These are phyloP conservation scores for Microctonus hyperodae DNA, from an alignment of 2,888 invertebrate genomes.

Conservation along the genomic window DNA sequence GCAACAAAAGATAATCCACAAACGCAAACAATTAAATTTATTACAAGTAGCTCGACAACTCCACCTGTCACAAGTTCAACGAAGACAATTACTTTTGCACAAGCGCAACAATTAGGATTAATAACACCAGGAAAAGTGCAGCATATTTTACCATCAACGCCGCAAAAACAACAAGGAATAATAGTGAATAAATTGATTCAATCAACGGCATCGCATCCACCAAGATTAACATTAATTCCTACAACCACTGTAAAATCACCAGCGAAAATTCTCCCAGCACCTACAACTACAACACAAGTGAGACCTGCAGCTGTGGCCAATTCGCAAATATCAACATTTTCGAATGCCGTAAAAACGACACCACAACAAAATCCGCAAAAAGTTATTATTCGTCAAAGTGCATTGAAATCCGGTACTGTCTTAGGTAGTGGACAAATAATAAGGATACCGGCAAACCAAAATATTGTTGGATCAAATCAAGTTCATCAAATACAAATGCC, in stretches of 20 bases:
- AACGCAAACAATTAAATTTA: conserved; percentile 57
- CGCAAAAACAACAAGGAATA: conserved; percentile 59
- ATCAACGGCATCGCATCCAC: conserved; percentile 55
- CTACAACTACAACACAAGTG: conserved; percentile 56
- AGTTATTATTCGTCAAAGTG: conserved; percentile 65
- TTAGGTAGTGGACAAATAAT: conserved; percentile 64
- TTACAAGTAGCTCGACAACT: conserved; percentile 51
- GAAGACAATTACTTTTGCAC: conserved; percentile 72
- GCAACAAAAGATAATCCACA: conserved; percentile 55
- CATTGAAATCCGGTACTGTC: conserved; percentile 61
- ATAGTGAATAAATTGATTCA: conserved; percentile 65
- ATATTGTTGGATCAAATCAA: conserved; percentile 64
- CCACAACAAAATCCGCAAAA: conserved; percentile 64
- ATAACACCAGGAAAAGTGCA: conserved; percentile 64
- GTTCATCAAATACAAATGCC: conserved; percentile 78
- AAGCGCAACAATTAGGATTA: conserved; percentile 71
- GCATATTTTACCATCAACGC: conserved; percentile 61
- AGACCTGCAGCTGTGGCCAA: conserved; percentile 49
- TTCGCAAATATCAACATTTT: conserved; percentile 48
- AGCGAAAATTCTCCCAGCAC: conserved; percentile 74
- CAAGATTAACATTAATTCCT: conserved; percentile 63
- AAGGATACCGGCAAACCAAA: conserved; percentile 64
- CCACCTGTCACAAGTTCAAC: conserved; percentile 61
- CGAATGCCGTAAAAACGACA: conserved; percentile 50
- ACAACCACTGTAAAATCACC: conserved; percentile 69